phyloP scores from a whole-genome alignment of 2,888 invertebrate genomes.

The Villa cingulata region DNA sequence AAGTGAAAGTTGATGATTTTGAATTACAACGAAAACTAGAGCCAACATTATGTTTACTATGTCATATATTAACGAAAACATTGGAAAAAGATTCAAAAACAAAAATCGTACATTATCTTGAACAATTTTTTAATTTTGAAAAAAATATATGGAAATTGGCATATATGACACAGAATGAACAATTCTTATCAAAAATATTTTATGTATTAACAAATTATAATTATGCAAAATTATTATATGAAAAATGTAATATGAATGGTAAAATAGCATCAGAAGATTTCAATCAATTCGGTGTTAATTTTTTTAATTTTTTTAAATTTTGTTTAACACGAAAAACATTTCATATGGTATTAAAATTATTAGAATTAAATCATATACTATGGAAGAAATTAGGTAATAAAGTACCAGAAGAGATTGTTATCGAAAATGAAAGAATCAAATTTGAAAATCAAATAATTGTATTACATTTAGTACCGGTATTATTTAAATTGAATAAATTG shows the following conservation, averaged over 20 bases:
- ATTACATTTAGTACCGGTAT: conserved; percentile 49
- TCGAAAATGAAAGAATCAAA: conserved; percentile 30
- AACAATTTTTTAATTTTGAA: conserved; percentile 27
- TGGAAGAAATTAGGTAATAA: conserved; percentile 34
- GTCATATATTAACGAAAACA: conserved; percentile 41
- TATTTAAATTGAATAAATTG: conserved; percentile 35
- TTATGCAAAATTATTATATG: conserved; percentile 27
- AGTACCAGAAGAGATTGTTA: conserved; percentile 28
- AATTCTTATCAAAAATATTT: conserved; percentile 26
- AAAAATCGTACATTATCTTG: conserved; percentile 27
- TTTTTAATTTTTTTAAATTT: conserved; percentile 34
- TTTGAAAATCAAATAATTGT: conserved; percentile 48
- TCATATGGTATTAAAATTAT: conserved; percentile 29
- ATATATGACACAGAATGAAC: conserved; percentile 31
- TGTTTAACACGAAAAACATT: conserved; percentile 28
- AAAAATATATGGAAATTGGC: conserved; percentile 28
- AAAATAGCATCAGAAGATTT: conserved; percentile 12
- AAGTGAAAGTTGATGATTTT: conserved; percentile 37
- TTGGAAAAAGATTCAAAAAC: conserved; percentile 35
- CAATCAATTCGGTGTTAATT: conserved; percentile 26
- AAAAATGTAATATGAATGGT: conserved; percentile 21
- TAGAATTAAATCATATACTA: conserved; percentile 32
- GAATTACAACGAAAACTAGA: conserved; percentile 40
- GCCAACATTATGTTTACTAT: conserved; percentile 44
- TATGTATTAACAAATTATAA: conserved; percentile 24